Base-by-base conservation (phyloP, 2,888 invertebrate species). In the Pristionchus fissidentatus region DNA sequence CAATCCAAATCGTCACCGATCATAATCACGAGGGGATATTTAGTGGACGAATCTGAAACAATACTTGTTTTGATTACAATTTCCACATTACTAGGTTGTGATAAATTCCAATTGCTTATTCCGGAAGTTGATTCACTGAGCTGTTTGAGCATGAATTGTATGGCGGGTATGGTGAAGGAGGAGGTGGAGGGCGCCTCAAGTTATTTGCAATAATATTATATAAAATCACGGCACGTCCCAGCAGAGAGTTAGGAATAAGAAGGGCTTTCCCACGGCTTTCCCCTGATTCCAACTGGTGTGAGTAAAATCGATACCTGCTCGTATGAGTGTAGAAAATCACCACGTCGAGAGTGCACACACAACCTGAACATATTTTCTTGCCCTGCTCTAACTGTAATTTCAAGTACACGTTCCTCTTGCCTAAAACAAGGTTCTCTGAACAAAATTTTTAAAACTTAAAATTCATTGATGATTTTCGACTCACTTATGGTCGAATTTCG, bases 1-100 rank as follows among this genome's bases (percentile, higher is more conserved):
- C 70, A 70, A 41, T 43, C 38, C 26, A 38, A 13, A 70, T 70
- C 70, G 19, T 70, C 70, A n/a, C 70, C 70, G n/a, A 70, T 70
- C 70, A 70, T 70, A 10, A 70, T 7, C 0, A 70, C 70, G 1
- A 70, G 70, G 2, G 66, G 66, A 19, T 5, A 38, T n/a, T 32
- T 62, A 22, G 38, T 19, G 1, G 41, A 32, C 19, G 70, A 32
- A 15, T 70, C 70, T 70, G 70, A 7, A 38, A 66, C 22, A n/a
- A 57, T n/a, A n/a, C 55, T 57, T 1, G 55, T n/a, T n/a, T n/a
- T 26, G n/a, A 4, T n/a, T 15, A 60, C 60, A 8, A 29, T 60
- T 60, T 29, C 32, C 26, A 8, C 1, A 60, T 3, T 3, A 29
- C 10, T 10, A 8, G 8, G n/a, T n/a, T 29, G 60, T 60, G 29